phyloP scores from a whole-genome alignment of 2,797 vertebrate genomes.

The Lithobates pipiens region DNA sequence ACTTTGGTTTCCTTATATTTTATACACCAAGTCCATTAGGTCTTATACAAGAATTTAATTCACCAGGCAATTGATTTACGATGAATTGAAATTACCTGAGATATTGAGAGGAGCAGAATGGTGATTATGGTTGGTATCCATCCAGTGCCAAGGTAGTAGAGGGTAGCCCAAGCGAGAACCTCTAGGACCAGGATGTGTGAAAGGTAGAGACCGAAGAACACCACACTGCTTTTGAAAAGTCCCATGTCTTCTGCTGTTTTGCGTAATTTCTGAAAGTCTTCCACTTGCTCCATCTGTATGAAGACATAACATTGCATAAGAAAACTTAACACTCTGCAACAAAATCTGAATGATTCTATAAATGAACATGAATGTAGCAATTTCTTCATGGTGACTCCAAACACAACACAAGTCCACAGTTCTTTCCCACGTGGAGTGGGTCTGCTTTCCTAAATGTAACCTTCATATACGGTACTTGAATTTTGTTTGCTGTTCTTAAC shows the following conservation, averaged over 20 bases:
- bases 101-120: conserved; percentile 78
- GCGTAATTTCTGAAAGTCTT: conserved; percentile 86
- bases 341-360: too few species aligned
- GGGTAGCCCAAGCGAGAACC: conserved; percentile 79
- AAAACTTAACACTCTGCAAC: background rate
- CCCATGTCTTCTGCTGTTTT: conserved; percentile 80
- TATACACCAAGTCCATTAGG: background rate
- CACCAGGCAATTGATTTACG: background rate
- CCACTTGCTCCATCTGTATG: conserved; percentile 78
- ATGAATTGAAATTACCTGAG: conserved; percentile 80
- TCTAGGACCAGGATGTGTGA: conserved; percentile 90
- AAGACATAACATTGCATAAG: background rate
- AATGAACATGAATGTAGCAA: too few species aligned
- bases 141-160: conserved; percentile 83
- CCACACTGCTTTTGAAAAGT: conserved; percentile 80
- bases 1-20: too few species aligned
- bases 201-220: conserved; percentile 88
- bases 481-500: background rate
- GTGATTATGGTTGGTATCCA: conserved; percentile 86
- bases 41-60: background rate
- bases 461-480: background rate
- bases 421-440: too few species aligned
- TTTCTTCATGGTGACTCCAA: too few species aligned
- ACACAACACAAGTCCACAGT: too few species aligned
- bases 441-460: too few species aligned